Conservation (phyloP, 2,888 invertebrate genomes). For the Chydorus sphaericus region DNA sequence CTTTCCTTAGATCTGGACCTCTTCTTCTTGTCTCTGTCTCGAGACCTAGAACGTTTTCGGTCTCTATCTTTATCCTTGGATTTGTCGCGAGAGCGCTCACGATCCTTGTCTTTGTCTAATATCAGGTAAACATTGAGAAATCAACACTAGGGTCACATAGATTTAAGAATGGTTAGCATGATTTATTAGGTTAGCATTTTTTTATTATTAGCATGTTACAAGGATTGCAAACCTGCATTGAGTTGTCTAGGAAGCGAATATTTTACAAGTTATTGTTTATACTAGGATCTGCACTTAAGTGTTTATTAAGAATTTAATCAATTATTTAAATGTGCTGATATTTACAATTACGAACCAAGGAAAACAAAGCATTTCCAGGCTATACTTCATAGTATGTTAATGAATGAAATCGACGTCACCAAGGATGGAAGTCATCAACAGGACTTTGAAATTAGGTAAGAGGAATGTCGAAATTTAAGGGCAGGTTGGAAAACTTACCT, state of each 20-base stretch:
- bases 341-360: too few species aligned
- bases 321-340: too few species aligned
- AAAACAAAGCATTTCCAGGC: background rate
- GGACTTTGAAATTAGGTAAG: background rate
- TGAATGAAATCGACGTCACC: background rate
- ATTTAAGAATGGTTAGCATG: too few species aligned
- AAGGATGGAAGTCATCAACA: background rate
- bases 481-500: background rate
- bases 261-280: background rate
- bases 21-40: constrained; percentile 21
- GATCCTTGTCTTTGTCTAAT: constrained; percentile 1
- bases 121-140: background rate
- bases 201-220: background rate
- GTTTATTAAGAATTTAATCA: too few species aligned
- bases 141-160: too few species aligned
- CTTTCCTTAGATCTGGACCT: constrained; percentile 17
- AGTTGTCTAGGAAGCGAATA: background rate
- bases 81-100: background rate
- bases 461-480: background rate
- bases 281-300: background rate
- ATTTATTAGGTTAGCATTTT: background rate
- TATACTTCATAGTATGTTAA: background rate
- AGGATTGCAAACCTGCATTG: background rate
- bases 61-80: constrained; percentile 17
- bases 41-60: constrained; percentile 18